Conservation (phyloP, 2,888 invertebrate species). For the Gymnosoma rotundatum region DNA sequence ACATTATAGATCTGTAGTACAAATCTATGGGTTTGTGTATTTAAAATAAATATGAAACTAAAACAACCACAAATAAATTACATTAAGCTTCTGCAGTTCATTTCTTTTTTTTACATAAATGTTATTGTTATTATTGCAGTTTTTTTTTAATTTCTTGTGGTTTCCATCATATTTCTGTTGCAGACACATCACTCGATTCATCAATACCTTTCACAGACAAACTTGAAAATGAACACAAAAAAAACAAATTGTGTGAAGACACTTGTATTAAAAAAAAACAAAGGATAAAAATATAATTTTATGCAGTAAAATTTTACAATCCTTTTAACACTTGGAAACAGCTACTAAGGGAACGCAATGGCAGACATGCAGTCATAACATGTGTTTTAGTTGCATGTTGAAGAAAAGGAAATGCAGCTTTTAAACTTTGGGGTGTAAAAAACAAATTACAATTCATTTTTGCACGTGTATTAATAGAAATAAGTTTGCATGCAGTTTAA, state of each 20-base stretch:
- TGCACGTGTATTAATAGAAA: slow-evolving; percentile 5
- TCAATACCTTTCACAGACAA: slow-evolving; percentile 53
- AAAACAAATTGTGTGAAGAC: neutral
- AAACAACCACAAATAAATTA: slow-evolving; percentile 17
- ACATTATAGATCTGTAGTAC: neutral
- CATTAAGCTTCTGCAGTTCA: slow-evolving; percentile 31
- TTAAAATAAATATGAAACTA: neutral
- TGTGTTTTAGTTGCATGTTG: slow-evolving; percentile 6
- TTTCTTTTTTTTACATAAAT: slow-evolving; percentile 18
- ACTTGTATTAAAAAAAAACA: slow-evolving; percentile 6
- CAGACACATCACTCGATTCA: slow-evolving; percentile 24
- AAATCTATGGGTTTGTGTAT: neutral
- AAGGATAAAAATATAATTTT: neutral
- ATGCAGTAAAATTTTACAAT: slow-evolving; percentile 37
- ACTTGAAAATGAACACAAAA: slow-evolving; percentile 26
- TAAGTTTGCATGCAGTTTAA: slow-evolving; percentile 1
- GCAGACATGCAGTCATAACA: neutral
- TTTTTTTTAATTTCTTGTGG: slow-evolving; percentile 14
- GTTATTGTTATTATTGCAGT: slow-evolving; percentile 22
- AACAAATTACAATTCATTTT: slow-evolving; percentile 22
- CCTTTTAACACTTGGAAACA: slow-evolving; percentile 35
- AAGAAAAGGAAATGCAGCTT: slow-evolving; percentile 28
- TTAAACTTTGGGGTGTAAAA: slow-evolving; percentile 37
- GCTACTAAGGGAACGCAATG: neutral
- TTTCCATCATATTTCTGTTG: slow-evolving; percentile 41